phyloP scores from a whole-genome alignment of 2,888 invertebrate species.

The Malthinus flaveolus region DNA sequence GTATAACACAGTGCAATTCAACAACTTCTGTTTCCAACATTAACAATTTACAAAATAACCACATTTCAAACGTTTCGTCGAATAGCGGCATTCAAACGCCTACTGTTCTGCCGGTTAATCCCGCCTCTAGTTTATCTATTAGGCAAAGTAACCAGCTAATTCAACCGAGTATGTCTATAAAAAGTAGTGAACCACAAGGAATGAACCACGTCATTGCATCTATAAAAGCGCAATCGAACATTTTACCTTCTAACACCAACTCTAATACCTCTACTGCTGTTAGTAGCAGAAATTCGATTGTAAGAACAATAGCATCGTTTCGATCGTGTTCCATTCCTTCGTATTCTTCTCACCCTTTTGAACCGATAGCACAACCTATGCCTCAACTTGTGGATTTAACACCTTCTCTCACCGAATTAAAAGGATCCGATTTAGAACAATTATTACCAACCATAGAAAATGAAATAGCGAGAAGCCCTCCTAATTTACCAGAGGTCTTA shows the following conservation, averaged over 20 bases:
- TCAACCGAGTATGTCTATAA: constrained; percentile 8
- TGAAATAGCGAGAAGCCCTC: constrained; percentile 59
- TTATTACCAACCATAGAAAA: constrained; percentile 65
- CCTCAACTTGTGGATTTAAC: constrained; percentile 47
- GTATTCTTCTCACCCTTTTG: constrained; percentile 30
- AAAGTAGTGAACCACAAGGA: constrained; percentile 11
- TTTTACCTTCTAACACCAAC: constrained; percentile 8
- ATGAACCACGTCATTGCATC: constrained; percentile 9
- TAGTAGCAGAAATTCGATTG: constrained; percentile 12
- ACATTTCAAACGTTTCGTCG: constrained; percentile 9
- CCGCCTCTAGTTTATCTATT: constrained; percentile 6
- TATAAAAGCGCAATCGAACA: constrained; percentile 9
- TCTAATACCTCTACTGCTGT: constrained; percentile 4
- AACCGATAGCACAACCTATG: constrained; percentile 42
- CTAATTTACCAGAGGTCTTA: constrained; percentile 58
- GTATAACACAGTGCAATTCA: constrained; percentile 25
- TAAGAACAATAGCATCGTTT: constrained; percentile 52
- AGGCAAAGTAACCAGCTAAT: constrained; percentile 14
- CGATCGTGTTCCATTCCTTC: constrained; percentile 47
- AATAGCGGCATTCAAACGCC: constrained; percentile 11
- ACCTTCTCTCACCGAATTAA: constrained; percentile 52
- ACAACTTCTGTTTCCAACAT: constrained; percentile 16
- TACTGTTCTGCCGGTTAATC: constrained; percentile 5
- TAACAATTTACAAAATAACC: background rate
- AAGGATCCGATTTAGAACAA: constrained; percentile 64